These are phyloP conservation scores for Philaenus spumarius DNA, from an alignment of 1,140 invertebrate species.

Conservation along the genomic window DNA sequence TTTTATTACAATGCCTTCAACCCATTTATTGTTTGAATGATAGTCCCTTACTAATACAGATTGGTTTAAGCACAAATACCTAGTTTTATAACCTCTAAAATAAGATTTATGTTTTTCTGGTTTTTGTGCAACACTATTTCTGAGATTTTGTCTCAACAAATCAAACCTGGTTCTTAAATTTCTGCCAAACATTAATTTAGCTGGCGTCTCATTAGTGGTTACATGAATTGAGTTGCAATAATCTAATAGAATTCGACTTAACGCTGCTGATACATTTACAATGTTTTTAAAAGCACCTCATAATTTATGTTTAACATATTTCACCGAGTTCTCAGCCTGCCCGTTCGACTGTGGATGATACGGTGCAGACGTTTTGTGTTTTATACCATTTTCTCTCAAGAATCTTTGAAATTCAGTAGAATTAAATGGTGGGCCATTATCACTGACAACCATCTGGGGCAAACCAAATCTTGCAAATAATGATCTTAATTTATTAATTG, in stretches of 20 bases:
- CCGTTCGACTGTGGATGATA: no score
- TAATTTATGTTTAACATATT: conserved; percentile 25
- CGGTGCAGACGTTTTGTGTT: conserved; percentile 34
- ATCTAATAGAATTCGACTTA: background rate
- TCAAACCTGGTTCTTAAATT: background rate
- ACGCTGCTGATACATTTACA: background rate
- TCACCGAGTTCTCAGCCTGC: conserved; percentile 33
- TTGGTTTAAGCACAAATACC: background rate
- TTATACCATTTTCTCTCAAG: no score
- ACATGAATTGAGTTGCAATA: background rate
- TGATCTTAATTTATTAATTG: background rate
- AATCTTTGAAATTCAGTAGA: conserved; percentile 29
- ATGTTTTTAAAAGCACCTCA: background rate
- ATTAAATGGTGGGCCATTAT: conserved; percentile 3
- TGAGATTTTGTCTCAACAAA: background rate
- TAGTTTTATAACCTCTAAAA: background rate
- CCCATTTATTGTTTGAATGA: background rate
- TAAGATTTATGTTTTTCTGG: background rate
- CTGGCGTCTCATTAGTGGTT: background rate
- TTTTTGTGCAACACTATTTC: background rate
- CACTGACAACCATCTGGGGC: background rate
- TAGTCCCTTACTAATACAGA: no score
- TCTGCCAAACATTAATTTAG: conserved; percentile 1
- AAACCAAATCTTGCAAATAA: conserved; percentile 4
- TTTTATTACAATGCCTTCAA: no score